These are phyloP conservation scores for Sorex araneus DNA, from an alignment of 2,113 vertebrate species.

Conservation along the genomic window DNA sequence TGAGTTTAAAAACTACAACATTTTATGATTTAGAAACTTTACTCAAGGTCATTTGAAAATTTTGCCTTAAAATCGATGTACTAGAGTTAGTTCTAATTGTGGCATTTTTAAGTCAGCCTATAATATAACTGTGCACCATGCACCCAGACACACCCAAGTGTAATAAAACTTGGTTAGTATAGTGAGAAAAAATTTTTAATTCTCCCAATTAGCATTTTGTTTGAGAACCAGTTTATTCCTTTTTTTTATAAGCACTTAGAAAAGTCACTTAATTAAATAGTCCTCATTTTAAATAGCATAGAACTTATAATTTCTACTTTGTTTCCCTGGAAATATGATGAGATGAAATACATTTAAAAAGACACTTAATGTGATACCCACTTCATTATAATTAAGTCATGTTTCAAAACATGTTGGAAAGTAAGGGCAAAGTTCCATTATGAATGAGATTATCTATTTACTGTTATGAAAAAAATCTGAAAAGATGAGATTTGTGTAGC, in stretches of 20 bases:
- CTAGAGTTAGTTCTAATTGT: neutral
- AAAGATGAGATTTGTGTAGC: neutral
- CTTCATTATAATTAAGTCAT: neutral
- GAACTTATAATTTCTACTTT: neutral
- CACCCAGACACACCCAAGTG: neutral
- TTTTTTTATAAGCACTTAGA: neutral
- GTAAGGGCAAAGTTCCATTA: neutral
- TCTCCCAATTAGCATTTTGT: neutral
- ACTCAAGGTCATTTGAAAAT: neutral
- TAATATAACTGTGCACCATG: neutral
- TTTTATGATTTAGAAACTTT: neutral
- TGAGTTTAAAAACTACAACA: slow-evolving; percentile 21
- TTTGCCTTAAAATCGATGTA: slow-evolving; percentile 27
- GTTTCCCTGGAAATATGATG: neutral
- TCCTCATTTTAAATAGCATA: neutral
- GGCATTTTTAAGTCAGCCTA: neutral
- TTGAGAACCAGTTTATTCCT: neutral
- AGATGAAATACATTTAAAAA: slow-evolving; percentile 9
- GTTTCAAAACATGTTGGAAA: neutral
- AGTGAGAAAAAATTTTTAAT: neutral
- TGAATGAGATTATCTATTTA: no score
- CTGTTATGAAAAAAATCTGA: neutral
- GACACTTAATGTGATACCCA: neutral
- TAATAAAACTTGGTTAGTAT: neutral
- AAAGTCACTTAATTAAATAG: neutral